Conservation (phyloP, 2,888 invertebrate genomes). For the Morpho achilles region DNA sequence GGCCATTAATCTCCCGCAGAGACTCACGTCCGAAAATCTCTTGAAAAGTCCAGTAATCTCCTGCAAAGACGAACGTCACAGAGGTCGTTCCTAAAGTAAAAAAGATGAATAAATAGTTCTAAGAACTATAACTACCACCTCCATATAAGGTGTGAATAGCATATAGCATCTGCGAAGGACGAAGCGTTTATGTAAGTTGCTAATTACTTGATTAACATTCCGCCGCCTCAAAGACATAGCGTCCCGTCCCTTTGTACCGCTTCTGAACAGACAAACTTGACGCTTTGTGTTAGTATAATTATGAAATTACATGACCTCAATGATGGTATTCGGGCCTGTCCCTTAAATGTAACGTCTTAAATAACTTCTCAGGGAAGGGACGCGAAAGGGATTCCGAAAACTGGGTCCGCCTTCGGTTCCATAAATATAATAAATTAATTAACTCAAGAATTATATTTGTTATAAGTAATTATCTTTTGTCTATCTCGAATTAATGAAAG, state of each 20-base stretch:
- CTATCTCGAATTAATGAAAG: no score
- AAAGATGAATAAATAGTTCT: neutral
- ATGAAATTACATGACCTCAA: slow-evolving; percentile 23
- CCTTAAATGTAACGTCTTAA: neutral
- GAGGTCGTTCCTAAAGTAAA: neutral
- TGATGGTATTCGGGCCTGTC: neutral
- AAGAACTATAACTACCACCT: neutral
- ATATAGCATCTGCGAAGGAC: slow-evolving; percentile 22
- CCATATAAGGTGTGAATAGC: neutral
- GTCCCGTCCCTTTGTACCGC: slow-evolving; percentile 36
- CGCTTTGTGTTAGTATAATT: slow-evolving; percentile 30
- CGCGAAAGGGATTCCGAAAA: no score
- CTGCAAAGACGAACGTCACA: neutral
- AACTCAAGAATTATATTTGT: no score
- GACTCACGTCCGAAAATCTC: neutral
- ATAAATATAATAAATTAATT: no score
- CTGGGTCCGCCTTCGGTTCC: no score
- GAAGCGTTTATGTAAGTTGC: slow-evolving; percentile 53
- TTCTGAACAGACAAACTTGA: slow-evolving; percentile 25
- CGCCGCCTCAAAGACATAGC: slow-evolving; percentile 48
- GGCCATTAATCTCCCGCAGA: neutral
- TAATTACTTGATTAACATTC: slow-evolving; percentile 72
- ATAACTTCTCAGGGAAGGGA: no score
- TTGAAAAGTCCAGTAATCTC: neutral
- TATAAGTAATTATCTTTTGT: no score